Evolutionary conservation across 2,113 vertebrate genomes (phyloP), one percentile per base, ranked within the genome.

Genomic region (Mormyrus lacerda): DNA sequence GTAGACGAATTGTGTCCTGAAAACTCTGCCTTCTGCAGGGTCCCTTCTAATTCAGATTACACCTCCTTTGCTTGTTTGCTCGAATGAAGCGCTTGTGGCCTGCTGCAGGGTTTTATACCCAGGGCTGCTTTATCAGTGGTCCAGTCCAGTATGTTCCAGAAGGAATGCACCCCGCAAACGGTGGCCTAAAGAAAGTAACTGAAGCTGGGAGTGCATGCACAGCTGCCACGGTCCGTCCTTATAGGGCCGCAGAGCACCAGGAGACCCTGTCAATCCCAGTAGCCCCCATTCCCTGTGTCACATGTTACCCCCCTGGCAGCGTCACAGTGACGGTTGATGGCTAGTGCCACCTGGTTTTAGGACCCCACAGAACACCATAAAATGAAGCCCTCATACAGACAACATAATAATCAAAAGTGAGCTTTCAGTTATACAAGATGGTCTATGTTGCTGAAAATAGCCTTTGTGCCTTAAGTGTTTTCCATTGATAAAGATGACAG

Each of bases 131-230:
- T 96, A 95, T 95, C 47, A 92, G 96, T 95, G 90, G 89, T 90
- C 90, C 92, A 91, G 91, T 94, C 93, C 86, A 92, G 95, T 96
- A 96, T 51, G 91, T 95, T 96, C 96, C 91, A 95, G 95, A 96
- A 95, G 91, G 92, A 92, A 92, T 87, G 91, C 90, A 92, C 92
- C 90, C 45, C 4, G 50, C 89, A 53, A 88, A 79, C 4, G 89
- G 86, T 89, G 91, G 89, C 50, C 89, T 58, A 86, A 21, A 89
- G 88, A 87, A 13, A 87, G 88, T 89, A 91, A 42, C 89, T 47
- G 82, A 21, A 35, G 48, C 87, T 89, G 87, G 87, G 83, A 53
- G 90, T 89, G 31, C 55, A 6, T 82, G 11, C 89, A 87, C 90
- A 92, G 93, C 91, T 94, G 93, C 92, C 90, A 92, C 90, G 45